Evolutionary conservation across 2,888 invertebrate species (phyloP), one percentile per base, ranked within the genome.

Genomic region (Leptopterna dolabrata): DNA sequence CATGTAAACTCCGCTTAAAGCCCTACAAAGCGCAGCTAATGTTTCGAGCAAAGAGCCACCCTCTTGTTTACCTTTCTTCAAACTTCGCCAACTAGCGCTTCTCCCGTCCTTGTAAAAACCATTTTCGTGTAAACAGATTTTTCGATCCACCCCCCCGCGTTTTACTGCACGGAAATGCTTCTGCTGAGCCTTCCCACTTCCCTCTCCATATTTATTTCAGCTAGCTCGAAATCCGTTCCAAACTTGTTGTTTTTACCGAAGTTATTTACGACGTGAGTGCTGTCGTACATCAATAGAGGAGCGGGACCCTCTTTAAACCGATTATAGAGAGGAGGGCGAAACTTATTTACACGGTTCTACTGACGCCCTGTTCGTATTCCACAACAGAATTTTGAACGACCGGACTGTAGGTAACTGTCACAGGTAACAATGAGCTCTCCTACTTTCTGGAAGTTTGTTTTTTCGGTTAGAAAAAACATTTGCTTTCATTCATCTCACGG

Each of bases 81-180:
- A 30, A 41, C 41, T 73, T 73, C 36, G 73, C 41, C 27, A 41
- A 41, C 73, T 41, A 30, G 16, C 73, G 73, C 16, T 73, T 30
- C 36, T 30, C 19, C 73, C 73, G 16, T 36, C 73, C 36, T 19
- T 13, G n/a, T 36, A 73, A 73, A 73, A 73, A 73, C 73, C 73
- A 36, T 73, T 36, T 73, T 73, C 73, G 73, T 73, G 73, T 73
- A 73, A 73, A 73, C 73, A 73, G 36, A 73, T 73, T 73, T 41
- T 41, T 73, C 30, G 19, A 63, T 24, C 24, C 71, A 13, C 70
- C 70, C 29, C 73, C 41, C 19, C 73, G 30, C 29, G 36, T 73
- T 73, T 63, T 14, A 36, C 41, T n/a, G 36, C 36, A 16, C n/a
- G 36, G 73, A 36, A 73, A 73, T 73, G 36, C 36, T 36, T 41